Evolutionary conservation across 2,113 vertebrate genomes (phyloP).

Genomic region (Pseudopodoces humilis): DNA sequence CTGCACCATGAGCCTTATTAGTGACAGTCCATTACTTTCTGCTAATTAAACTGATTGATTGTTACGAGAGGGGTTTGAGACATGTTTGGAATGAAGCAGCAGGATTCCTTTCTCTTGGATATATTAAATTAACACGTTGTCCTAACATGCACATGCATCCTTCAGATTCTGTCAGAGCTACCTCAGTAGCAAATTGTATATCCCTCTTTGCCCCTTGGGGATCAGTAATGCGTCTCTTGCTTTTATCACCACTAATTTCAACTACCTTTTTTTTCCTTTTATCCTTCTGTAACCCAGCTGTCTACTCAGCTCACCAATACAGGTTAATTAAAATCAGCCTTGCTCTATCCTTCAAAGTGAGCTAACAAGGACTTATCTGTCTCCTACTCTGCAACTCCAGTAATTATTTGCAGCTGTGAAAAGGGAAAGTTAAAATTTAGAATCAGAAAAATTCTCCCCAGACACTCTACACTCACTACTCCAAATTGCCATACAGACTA

Average conservation of each 20-base stretch:
- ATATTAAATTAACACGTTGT: background rate
- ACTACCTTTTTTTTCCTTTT: background rate
- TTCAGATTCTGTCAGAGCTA: background rate
- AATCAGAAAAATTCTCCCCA: background rate
- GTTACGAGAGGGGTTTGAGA: background rate
- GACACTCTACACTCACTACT: background rate
- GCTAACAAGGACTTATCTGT: background rate
- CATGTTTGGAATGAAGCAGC: background rate
- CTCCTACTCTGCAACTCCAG: background rate
- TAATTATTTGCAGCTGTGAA: background rate
- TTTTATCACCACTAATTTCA: background rate
- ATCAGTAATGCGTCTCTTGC: background rate
- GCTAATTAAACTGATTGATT: slow-evolving; percentile 31
- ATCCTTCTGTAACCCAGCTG: background rate
- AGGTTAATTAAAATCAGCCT: background rate
- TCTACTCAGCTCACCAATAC: background rate
- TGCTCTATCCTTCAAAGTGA: background rate
- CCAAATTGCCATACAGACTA: background rate
- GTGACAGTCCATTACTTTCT: slow-evolving; percentile 6
- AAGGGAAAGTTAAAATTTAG: background rate
- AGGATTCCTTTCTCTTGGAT: background rate
- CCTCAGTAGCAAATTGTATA: background rate
- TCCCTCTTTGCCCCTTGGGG: background rate
- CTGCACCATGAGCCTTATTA: background rate
- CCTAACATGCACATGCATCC: background rate